These are phyloP conservation scores for Matsumurasca onukii DNA, from an alignment of 1,140 invertebrate genomes.

Conservation along the genomic window DNA sequence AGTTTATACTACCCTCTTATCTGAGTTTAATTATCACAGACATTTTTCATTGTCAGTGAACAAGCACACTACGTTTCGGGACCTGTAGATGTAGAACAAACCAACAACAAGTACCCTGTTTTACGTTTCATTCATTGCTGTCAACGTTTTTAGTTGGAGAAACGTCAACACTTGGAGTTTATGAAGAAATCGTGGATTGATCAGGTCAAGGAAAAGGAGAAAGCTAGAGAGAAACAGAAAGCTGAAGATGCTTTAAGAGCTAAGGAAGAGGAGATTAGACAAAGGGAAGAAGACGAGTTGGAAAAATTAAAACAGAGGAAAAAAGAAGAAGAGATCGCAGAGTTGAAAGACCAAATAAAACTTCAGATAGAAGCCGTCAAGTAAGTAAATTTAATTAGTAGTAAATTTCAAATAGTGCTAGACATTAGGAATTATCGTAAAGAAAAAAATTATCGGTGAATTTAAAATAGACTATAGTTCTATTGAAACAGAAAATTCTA, in stretches of 20 bases:
- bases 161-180: slow-evolving; percentile 11
- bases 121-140: too few relatives aligned
- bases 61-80: too few relatives aligned
- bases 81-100: too few relatives aligned
- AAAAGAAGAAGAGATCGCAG: background rate
- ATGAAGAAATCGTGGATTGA: slow-evolving; percentile 20
- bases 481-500: background rate
- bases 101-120: too few relatives aligned
- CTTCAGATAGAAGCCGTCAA: background rate
- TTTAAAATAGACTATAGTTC: too few relatives aligned
- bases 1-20: too few relatives aligned
- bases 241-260: slow-evolving; percentile 1
- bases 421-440: too few relatives aligned
- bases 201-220: slow-evolving; percentile 10
- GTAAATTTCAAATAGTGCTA: too few relatives aligned
- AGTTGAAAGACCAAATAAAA: slow-evolving; percentile 5
- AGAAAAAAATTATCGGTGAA: too few relatives aligned
- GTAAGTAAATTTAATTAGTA: background rate
- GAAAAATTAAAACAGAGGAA: background rate
- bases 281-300: slow-evolving; percentile 2
- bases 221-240: slow-evolving; percentile 3
- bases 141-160: background rate
- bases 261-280: slow-evolving; percentile 7
- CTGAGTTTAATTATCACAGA: too few relatives aligned
- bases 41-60: too few relatives aligned